phyloP scores from a whole-genome alignment of 2,797 vertebrate species.

The Myotis planiceps region DNA sequence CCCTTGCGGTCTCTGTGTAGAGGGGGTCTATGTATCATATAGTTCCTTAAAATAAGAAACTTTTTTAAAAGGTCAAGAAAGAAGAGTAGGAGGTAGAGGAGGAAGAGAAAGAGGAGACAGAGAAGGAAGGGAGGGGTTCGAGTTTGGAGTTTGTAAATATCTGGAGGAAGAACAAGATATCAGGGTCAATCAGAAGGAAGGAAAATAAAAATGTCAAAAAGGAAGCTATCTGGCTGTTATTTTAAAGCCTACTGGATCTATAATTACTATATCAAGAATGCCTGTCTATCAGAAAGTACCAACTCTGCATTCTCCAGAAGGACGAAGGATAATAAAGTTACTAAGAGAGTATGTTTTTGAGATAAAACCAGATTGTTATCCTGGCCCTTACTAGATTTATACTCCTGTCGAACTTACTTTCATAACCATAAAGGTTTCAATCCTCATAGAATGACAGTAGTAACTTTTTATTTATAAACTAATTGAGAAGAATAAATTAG shows the following conservation, averaged over 20 bases:
- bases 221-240: not conserved
- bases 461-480: not conserved
- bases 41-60: not conserved
- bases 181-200: not conserved
- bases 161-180: not conserved
- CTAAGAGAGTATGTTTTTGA: not conserved
- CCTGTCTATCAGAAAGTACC: not conserved
- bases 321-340: not conserved
- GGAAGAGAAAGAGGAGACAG: no score
- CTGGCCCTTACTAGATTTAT: not conserved
- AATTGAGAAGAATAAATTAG: not conserved
- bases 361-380: not conserved
- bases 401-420: not conserved
- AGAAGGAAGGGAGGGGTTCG: not conserved
- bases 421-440: not conserved
- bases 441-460: not conserved
- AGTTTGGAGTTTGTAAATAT: not conserved
- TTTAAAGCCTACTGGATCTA: not conserved
- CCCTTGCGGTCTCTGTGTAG: no score
- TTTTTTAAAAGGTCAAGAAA: not conserved
- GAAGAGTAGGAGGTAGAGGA: not conserved
- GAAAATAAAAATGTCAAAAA: not conserved
- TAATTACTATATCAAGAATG: not conserved
- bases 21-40: not conserved
- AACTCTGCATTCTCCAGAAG: not conserved